These are phyloP conservation scores for Synergus laeviventris DNA, from an alignment of 2,888 invertebrate genomes.

Conservation along the genomic window DNA sequence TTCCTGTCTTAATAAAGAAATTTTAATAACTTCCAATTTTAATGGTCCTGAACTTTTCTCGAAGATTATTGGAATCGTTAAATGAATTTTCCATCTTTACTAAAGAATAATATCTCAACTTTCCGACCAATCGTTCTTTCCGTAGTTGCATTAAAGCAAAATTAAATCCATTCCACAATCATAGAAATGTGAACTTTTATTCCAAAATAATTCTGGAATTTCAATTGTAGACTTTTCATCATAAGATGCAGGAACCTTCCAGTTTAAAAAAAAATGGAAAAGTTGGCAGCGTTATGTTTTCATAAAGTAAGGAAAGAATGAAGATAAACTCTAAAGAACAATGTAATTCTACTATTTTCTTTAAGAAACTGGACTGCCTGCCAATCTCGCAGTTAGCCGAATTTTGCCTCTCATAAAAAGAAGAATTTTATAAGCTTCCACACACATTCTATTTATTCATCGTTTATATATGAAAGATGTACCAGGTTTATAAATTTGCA, in stretches of 20 bases:
- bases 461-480: not conserved
- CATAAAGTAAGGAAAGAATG: not conserved
- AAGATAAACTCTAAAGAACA: not conserved
- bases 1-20: no score
- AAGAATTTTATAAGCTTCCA: not conserved
- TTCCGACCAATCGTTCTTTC: not conserved
- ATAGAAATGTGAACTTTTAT: not conserved
- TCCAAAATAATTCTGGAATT: not conserved
- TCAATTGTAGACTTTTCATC: not conserved
- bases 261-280: not conserved
- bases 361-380: not conserved
- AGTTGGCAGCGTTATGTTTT: not conserved
- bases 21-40: not conserved
- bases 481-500: no score
- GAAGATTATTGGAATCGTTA: not conserved
- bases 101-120: not conserved
- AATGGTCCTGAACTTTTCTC: not conserved
- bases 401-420: not conserved
- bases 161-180: not conserved
- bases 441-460: not conserved
- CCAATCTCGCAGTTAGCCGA: slow-evolving; percentile 1
- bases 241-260: not conserved
- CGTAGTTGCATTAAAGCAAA: not conserved
- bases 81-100: not conserved
- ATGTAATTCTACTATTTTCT: not conserved